Conservation (phyloP, 2,797 vertebrate species). For the Anguilla megastoma region DNA sequence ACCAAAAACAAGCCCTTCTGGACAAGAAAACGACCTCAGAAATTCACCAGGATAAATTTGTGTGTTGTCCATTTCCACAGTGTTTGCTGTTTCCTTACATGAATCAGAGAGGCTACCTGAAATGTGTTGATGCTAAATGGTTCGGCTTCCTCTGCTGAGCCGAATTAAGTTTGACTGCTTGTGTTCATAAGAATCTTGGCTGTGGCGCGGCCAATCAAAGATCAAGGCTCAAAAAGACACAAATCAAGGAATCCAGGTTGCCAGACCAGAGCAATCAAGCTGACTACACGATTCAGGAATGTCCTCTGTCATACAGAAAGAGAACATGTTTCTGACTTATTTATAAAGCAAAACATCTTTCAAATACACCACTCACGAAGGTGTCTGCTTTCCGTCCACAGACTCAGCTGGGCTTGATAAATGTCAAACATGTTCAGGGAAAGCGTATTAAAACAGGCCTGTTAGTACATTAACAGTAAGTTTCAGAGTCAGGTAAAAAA, state of each 20-base stretch:
- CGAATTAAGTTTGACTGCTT: conserved; percentile 15
- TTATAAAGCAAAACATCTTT: conserved; percentile 41
- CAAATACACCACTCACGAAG: conserved; percentile 14
- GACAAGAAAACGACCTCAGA: neutral
- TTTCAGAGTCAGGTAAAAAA: conserved; percentile 34
- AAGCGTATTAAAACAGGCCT: conserved; percentile 7
- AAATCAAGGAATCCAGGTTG: conserved; percentile 12
- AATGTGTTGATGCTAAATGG: neutral
- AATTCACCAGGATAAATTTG: neutral
- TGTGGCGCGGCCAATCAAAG: conserved; percentile 29
- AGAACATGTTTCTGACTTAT: conserved; percentile 14
- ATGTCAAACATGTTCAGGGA: neutral
- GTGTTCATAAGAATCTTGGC: neutral
- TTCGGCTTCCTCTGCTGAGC: neutral
- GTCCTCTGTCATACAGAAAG: neutral
- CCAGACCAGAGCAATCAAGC: neutral
- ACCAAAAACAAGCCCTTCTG: neutral
- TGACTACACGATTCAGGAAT: neutral
- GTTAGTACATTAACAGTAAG: conserved; percentile 26
- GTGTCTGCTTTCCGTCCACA: conserved; percentile 23
- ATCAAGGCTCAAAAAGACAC: conserved; percentile 29
- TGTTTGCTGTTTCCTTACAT: neutral
- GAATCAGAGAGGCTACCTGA: neutral
- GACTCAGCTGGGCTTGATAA: conserved; percentile 40
- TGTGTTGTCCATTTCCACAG: neutral